Percentiles rank a stretch among this genome's conserved stretches.
Evolutionary conservation across 2,888 invertebrate genomes (phyloP).

Genomic region (Pyralis farinalis): DNA sequence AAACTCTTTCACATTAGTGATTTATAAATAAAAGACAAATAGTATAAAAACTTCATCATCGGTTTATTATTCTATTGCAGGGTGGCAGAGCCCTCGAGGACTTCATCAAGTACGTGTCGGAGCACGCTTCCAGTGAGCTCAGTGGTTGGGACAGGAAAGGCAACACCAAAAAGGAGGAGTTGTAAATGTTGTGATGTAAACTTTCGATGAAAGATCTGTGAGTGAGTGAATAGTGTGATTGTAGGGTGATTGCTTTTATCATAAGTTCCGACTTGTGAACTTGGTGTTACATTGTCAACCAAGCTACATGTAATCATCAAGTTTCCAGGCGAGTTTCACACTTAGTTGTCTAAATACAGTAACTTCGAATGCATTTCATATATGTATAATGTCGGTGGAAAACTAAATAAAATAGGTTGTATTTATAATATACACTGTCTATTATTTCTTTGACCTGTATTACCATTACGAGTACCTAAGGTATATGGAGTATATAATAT

Average conservation of each 20-base stretch:
- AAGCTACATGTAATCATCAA: slow-evolving; percentile 11
- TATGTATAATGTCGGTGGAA: slow-evolving; percentile 53
- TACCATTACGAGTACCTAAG: no score
- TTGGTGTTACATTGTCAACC: slow-evolving; percentile 16
- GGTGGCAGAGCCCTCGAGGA: slow-evolving; percentile 96
- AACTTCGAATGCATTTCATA: slow-evolving; percentile 74
- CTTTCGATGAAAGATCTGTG: slow-evolving; percentile 70
- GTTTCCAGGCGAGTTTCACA: slow-evolving; percentile 33
- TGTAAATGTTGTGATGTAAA: slow-evolving; percentile 53
- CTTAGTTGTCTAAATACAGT: slow-evolving; percentile 69
- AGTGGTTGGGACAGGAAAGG: slow-evolving; percentile 94
- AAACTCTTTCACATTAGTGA: no score
- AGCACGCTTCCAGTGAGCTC: slow-evolving; percentile 93
- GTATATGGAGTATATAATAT: no score
- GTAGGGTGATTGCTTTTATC: slow-evolving; percentile 19
- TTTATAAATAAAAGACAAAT: no score
- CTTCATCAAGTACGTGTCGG: slow-evolving; percentile 96
- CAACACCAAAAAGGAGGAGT: slow-evolving; percentile 74
- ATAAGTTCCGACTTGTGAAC: slow-evolving; percentile 19
- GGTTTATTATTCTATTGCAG: slow-evolving; percentile 61
- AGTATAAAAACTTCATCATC: no score
- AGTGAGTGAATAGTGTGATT: slow-evolving; percentile 38
- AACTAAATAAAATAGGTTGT: slow-evolving; percentile 71
- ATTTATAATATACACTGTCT: slow-evolving; percentile 60
- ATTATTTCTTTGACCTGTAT: slow-evolving; percentile 24